These are phyloP conservation scores for Zaprionus ghesquierei DNA, from an alignment of 1,140 invertebrate species.

Conservation along the genomic window DNA sequence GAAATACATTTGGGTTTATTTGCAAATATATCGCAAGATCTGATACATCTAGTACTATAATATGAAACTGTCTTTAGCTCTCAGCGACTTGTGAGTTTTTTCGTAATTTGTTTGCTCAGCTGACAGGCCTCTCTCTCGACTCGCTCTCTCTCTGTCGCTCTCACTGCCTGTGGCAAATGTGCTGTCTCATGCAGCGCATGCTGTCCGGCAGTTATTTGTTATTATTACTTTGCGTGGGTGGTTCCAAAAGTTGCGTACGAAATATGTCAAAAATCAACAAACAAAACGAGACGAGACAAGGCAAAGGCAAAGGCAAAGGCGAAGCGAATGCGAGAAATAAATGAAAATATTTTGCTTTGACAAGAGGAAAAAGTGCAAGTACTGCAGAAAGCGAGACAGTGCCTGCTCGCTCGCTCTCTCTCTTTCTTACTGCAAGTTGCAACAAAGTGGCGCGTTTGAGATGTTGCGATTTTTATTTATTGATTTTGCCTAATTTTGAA, in stretches of 20 bases:
- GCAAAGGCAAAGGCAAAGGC: not conserved
- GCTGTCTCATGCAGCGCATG: constrained; percentile 23
- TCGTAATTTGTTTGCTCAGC: constrained; percentile 53
- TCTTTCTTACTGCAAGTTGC: not conserved
- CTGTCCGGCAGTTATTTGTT: not conserved
- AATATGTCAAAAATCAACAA: constrained; percentile 24
- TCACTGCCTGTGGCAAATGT: not conserved
- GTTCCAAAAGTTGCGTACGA: constrained; percentile 13
- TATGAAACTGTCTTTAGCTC: not conserved
- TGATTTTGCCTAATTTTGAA: not conserved
- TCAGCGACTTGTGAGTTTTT: constrained; percentile 39
- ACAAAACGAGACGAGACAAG: constrained; percentile 9
- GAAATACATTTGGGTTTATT: too few species aligned
- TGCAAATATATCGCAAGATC: too few species aligned
- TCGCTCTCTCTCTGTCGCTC: not conserved
- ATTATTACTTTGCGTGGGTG: not conserved
- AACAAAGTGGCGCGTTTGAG: constrained; percentile 4
- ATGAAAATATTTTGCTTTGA: constrained; percentile 16
- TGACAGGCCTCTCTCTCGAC: not conserved
- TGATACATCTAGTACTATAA: not conserved
- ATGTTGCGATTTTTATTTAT: not conserved
- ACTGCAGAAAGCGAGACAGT: not conserved
- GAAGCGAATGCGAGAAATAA: too few species aligned
- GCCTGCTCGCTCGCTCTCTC: not conserved
- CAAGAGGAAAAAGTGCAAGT: not conserved